These are phyloP conservation scores for Choristoneura fumiferana DNA, from an alignment of 1,140 invertebrate genomes.

Conservation along the genomic window DNA sequence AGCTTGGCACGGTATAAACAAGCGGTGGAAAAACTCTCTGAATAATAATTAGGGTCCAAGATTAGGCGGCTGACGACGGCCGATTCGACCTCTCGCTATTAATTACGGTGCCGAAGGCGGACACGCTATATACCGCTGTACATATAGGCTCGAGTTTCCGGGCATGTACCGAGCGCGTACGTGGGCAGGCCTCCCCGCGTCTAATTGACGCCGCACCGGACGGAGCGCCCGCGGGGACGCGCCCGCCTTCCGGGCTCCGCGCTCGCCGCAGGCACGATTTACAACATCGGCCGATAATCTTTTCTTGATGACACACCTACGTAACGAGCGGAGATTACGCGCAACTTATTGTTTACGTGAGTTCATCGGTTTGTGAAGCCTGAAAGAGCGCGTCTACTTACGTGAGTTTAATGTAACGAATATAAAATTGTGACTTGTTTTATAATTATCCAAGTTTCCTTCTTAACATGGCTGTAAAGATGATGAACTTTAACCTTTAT, in stretches of 20 bases:
- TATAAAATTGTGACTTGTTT: no score
- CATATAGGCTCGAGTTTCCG: slow-evolving; percentile 62
- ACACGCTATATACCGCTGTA: slow-evolving; percentile 27
- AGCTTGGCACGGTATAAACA: slow-evolving; percentile 32
- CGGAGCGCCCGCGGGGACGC: slow-evolving; percentile 59
- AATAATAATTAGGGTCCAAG: slow-evolving; percentile 58
- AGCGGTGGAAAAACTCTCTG: slow-evolving; percentile 43
- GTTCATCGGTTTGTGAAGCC: no score
- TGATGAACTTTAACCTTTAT: no score
- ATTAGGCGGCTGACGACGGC: slow-evolving; percentile 38
- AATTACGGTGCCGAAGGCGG: slow-evolving; percentile 66
- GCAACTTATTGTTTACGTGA: slow-evolving; percentile 17
- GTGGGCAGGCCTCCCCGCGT: slow-evolving; percentile 40
- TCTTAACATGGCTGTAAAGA: no score
- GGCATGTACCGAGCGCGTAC: slow-evolving; percentile 55
- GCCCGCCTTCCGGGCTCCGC: slow-evolving; percentile 56
- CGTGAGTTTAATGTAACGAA: no score
- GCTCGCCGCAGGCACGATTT: slow-evolving; percentile 46
- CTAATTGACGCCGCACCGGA: slow-evolving; percentile 69
- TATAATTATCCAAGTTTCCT: no score
- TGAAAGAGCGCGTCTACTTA: no score
- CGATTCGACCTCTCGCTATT: slow-evolving; percentile 56
- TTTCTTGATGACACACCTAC: slow-evolving; percentile 61
- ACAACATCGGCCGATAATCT: slow-evolving; percentile 69
- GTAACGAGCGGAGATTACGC: slow-evolving; percentile 11